These are phyloP conservation scores for Leucosticte australis DNA, from an alignment of 2,113 vertebrate genomes.

Conservation along the genomic window DNA sequence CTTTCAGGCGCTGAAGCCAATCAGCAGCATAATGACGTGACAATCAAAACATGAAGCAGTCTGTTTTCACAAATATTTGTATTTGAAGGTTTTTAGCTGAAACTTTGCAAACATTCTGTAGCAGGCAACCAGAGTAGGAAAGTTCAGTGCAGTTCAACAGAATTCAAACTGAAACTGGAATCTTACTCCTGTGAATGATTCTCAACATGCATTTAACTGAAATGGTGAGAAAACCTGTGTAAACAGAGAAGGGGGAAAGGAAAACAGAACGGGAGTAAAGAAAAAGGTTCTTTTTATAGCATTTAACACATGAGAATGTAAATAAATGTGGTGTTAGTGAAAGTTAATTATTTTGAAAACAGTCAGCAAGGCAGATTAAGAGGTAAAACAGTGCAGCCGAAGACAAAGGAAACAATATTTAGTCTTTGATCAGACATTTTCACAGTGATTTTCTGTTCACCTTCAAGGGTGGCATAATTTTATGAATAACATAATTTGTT, in stretches of 20 bases:
- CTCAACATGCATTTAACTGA: neutral
- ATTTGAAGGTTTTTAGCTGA: neutral
- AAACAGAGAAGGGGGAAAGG: neutral
- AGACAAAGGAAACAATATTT: slow-evolving; percentile 14
- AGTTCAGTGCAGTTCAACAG: neutral
- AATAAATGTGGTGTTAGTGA: slow-evolving; percentile 24
- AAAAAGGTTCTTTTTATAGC: slow-evolving; percentile 4
- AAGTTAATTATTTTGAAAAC: slow-evolving; percentile 34
- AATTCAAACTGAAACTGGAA: neutral
- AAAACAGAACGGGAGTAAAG: neutral
- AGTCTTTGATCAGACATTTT: slow-evolving; percentile 16
- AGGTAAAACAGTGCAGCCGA: neutral
- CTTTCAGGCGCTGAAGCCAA: rapidly evolving
- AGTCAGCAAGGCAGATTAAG: slow-evolving; percentile 20
- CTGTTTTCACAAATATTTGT: neutral
- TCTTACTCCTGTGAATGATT: neutral
- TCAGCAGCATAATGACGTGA: rapidly evolving
- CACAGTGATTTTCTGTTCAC: slow-evolving; percentile 20
- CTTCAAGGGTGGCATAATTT: slow-evolving; percentile 15
- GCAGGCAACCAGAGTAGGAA: neutral
- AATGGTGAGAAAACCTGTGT: slow-evolving; percentile 13
- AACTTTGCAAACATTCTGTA: neutral
- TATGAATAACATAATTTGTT: slow-evolving; percentile 28
- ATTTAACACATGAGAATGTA: slow-evolving; percentile 5
- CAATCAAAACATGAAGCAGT: neutral